A percentile compares a stretch with the other conserved stretches of the same genome.
phyloP scores from a whole-genome alignment of 2,888 invertebrate genomes.

The Chalcis sispes region DNA sequence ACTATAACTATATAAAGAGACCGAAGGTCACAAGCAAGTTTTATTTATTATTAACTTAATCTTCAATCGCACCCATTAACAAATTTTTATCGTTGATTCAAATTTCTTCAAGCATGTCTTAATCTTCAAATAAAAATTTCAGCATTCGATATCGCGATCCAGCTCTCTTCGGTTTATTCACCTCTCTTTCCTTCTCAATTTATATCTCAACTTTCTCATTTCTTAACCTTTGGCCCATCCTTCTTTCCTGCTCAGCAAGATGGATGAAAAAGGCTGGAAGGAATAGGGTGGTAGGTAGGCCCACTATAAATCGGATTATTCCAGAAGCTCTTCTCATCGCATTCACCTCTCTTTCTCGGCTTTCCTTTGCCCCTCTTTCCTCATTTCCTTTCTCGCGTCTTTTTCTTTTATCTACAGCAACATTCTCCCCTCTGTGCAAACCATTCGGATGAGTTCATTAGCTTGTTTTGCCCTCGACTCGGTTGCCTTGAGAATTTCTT shows the following conservation, averaged over 20 bases:
- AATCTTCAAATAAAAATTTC: too few species aligned
- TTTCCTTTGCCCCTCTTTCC: slow-evolving; percentile 16
- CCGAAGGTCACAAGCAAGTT: too few species aligned
- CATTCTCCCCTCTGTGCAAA: background rate
- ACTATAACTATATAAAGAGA: too few species aligned
- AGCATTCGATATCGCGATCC: too few species aligned
- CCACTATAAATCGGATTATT: slow-evolving; percentile 11
- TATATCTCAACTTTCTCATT: background rate
- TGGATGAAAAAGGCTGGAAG: background rate
- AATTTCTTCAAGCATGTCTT: too few species aligned
- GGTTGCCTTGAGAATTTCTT: background rate
- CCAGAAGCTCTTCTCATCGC: slow-evolving; percentile 11
- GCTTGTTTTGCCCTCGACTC: slow-evolving; percentile 27
- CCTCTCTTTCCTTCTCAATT: background rate
- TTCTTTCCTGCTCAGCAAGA: background rate
- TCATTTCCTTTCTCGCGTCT: background rate
- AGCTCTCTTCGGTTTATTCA: too few species aligned
- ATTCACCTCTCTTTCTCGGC: background rate
- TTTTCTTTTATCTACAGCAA: background rate
- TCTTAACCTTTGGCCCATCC: background rate
- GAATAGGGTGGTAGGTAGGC: background rate
- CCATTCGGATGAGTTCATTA: slow-evolving; percentile 35
- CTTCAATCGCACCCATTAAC: too few species aligned
- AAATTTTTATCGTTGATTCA: too few species aligned
- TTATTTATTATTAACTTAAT: too few species aligned